phyloP scores from a whole-genome alignment of 2,113 vertebrate species.

The Vulpes vulpes region DNA sequence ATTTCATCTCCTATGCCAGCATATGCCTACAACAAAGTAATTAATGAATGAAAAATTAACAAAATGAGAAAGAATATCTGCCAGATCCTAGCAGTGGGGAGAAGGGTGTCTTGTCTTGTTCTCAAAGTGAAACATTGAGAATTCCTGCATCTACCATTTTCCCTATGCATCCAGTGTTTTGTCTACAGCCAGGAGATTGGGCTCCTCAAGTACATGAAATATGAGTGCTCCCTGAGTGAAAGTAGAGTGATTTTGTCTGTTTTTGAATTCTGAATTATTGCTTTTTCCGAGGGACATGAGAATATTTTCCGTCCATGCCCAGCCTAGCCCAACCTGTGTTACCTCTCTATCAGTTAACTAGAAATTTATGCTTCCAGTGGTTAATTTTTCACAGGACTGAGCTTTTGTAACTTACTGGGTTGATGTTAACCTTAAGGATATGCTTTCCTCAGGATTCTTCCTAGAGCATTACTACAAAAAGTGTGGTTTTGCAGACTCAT shows the following conservation, averaged over 20 bases:
- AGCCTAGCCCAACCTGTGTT: not conserved
- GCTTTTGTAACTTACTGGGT: not conserved
- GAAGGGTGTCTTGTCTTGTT: not conserved
- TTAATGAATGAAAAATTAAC: slow-evolving; percentile 31
- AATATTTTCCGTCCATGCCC: not conserved
- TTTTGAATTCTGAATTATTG: not conserved
- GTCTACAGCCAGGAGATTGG: not conserved
- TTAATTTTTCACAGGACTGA: not conserved
- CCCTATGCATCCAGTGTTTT: not conserved
- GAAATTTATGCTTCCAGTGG: not conserved
- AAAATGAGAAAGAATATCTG: not conserved
- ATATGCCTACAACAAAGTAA: not conserved
- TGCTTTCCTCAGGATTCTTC: not conserved
- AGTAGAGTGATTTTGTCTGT: not conserved
- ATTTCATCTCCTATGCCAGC: not conserved
- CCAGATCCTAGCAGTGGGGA: not conserved
- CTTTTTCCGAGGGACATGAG: not conserved
- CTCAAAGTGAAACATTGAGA: not conserved
- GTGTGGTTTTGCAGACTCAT: not conserved
- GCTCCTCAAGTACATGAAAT: not conserved
- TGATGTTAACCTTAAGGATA: slow-evolving; percentile 20
- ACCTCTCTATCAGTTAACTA: not conserved
- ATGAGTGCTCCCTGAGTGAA: not conserved
- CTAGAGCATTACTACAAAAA: not conserved
- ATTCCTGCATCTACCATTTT: not conserved